These are phyloP conservation scores for Apogon talboti DNA, from an alignment of 2,797 vertebrate species.

Conservation along the genomic window DNA sequence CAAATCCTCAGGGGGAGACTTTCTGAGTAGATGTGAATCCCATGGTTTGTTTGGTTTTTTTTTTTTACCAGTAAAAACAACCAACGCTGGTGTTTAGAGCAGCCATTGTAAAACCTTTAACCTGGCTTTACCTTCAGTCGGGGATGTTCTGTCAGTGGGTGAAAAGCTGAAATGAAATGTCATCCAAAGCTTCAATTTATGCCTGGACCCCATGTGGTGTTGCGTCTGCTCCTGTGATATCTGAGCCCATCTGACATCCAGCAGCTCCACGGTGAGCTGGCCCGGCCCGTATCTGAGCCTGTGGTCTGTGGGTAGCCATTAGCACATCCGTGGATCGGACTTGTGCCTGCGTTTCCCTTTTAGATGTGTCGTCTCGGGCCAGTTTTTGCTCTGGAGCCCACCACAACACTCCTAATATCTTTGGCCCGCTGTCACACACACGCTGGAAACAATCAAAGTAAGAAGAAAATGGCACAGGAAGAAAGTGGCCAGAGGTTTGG, in stretches of 20 bases:
- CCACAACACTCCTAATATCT: slow-evolving; percentile 70
- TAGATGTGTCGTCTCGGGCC: slow-evolving; percentile 59
- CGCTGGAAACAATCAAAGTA: slow-evolving; percentile 81
- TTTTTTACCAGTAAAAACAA: slow-evolving; percentile 12
- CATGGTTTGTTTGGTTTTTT: no score
- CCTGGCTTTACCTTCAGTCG: slow-evolving; percentile 14
- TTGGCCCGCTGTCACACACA: slow-evolving; percentile 71
- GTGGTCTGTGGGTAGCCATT: slow-evolving; percentile 49
- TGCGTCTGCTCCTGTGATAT: slow-evolving; percentile 1
- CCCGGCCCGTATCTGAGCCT: slow-evolving; percentile 43
- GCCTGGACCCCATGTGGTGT: background rate
- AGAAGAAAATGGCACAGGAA: slow-evolving; percentile 76
- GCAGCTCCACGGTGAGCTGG: slow-evolving; percentile 15
- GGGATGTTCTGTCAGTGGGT: background rate
- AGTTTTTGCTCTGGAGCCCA: slow-evolving; percentile 74
- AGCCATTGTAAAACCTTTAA: slow-evolving; percentile 16
- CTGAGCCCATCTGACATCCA: slow-evolving; percentile 34
- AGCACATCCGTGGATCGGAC: slow-evolving; percentile 64
- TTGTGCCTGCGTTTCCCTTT: slow-evolving; percentile 72
- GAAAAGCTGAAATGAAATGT: background rate
- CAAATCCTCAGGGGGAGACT: no score
- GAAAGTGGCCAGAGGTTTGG: slow-evolving; percentile 76
- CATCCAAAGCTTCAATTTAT: slow-evolving; percentile 1
- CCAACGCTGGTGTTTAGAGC: slow-evolving; percentile 12
- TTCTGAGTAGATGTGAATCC: slow-evolving; percentile 3